Conservation (phyloP, 2,888 invertebrate genomes). For the Thyatira batis region DNA sequence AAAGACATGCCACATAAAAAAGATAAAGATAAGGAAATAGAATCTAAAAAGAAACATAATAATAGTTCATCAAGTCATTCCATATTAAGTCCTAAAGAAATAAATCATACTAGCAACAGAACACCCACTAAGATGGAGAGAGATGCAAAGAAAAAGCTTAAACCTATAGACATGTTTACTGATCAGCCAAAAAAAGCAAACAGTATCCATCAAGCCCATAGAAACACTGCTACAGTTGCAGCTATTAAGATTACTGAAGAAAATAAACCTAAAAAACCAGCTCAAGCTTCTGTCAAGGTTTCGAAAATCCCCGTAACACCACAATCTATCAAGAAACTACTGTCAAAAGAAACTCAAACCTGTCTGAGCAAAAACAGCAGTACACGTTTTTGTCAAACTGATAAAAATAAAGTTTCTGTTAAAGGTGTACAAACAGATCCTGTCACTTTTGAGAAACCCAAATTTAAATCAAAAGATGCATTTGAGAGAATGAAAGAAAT, state of each 20-base stretch:
- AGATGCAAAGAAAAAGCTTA: constrained; percentile 61
- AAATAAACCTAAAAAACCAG: constrained; percentile 36
- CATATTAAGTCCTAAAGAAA: constrained; percentile 55
- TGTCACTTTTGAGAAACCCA: constrained; percentile 28
- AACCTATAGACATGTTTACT: constrained; percentile 68
- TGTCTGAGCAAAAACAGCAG: constrained; percentile 28
- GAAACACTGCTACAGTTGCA: constrained; percentile 42
- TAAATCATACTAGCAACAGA: constrained; percentile 27
- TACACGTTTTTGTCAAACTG: constrained; percentile 52
- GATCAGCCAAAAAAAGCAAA: constrained; percentile 55
- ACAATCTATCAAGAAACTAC: constrained; percentile 48
- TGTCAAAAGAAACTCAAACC: constrained; percentile 57
- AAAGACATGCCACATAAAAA: constrained; percentile 59
- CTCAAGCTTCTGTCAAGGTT: constrained; percentile 30
- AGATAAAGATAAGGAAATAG: constrained; percentile 38
- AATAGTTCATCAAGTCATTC: constrained; percentile 56
- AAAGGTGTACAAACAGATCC: constrained; percentile 59
- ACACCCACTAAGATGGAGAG: constrained; percentile 35
- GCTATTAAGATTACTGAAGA: constrained; percentile 38
- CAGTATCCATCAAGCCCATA: constrained; percentile 52
- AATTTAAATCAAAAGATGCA: constrained; percentile 50
- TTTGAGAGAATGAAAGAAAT: constrained; percentile 84
- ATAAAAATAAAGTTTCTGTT: constrained; percentile 34
- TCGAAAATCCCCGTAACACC: constrained; percentile 42
- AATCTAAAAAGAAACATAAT: constrained; percentile 45